Percentiles rank a stretch among this genome's conserved stretches.
Evolutionary conservation across 2,797 vertebrate species (phyloP).

Genomic region (Leontocebus nigricollis): DNA sequence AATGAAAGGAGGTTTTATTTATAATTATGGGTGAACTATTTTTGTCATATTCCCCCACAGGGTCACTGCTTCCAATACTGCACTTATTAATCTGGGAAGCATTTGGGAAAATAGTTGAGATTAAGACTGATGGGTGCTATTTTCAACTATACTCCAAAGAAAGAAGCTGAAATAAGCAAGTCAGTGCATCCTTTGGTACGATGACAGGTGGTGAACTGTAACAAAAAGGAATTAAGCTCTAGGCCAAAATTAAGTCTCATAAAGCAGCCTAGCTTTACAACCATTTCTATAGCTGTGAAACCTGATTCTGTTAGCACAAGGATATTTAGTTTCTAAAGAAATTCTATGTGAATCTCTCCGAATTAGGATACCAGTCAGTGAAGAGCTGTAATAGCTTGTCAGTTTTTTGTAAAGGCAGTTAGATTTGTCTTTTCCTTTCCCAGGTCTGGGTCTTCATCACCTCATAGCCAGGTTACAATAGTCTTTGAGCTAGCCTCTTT

Average conservation of each 20-base stretch:
- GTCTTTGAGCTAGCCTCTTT: background rate
- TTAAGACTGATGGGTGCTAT: conserved; percentile 76
- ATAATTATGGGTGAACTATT: conserved; percentile 71
- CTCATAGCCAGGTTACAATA: background rate
- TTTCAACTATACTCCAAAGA: conserved; percentile 70
- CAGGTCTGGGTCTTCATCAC: background rate
- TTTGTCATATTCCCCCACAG: conserved; percentile 60
- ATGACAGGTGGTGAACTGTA: conserved; percentile 64
- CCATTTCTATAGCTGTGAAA: conserved; percentile 46
- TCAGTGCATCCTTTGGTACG: conserved; percentile 60
- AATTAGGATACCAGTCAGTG: conserved; percentile 12
- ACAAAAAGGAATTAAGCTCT: conserved; percentile 65
- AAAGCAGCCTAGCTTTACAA: conserved; percentile 44
- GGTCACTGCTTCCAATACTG: conserved; percentile 64
- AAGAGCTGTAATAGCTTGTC: background rate
- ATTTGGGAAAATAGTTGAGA: conserved; percentile 74
- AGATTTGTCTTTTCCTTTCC: background rate
- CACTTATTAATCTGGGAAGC: conserved; percentile 76
- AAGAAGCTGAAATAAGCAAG: conserved; percentile 63
- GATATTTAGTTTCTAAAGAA: conserved; percentile 52
- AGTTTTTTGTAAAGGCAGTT: background rate
- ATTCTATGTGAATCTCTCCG: conserved; percentile 46
- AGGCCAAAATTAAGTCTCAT: conserved; percentile 67
- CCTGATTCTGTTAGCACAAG: conserved; percentile 31
- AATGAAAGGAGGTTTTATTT: conserved; percentile 68